These are phyloP conservation scores for Morpho achilles DNA, from an alignment of 2,888 invertebrate genomes.

Conservation along the genomic window DNA sequence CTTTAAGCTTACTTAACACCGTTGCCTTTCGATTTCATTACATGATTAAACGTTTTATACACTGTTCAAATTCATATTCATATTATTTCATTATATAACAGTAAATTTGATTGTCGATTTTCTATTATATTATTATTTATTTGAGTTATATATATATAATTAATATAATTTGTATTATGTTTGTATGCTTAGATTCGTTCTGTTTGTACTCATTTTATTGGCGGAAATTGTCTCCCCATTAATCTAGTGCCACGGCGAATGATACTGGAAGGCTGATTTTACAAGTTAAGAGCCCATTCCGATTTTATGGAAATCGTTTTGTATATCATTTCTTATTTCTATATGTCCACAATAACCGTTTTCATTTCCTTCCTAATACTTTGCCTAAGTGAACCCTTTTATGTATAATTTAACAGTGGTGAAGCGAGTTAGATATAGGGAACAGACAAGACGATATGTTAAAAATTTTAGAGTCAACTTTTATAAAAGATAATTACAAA, in stretches of 20 bases:
- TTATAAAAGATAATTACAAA: conserved; percentile 75
- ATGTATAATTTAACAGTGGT: conserved; percentile 69
- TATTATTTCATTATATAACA: no score
- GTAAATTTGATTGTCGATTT: no score
- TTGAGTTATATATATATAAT: no score
- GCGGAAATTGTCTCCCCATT: conserved; percentile 1
- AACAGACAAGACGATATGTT: conserved; percentile 77
- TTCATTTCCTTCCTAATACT: conserved; percentile 58
- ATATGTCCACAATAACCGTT: conserved; percentile 53
- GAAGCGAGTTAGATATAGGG: conserved; percentile 76
- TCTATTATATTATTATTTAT: no score
- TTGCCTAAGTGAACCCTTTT: conserved; percentile 69
- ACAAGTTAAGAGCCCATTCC: conserved; percentile 66
- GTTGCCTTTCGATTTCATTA: no score
- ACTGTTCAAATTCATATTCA: no score
- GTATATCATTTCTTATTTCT: conserved; percentile 62
- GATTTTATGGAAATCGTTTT: conserved; percentile 59
- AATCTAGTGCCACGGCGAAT: conserved; percentile 51
- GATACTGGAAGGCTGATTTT: conserved; percentile 57
- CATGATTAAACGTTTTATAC: no score
- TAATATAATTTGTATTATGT: not conserved
- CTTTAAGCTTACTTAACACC: no score
- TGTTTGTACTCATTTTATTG: conserved; percentile 5
- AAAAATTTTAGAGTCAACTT: conserved; percentile 78
- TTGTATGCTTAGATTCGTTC: conserved; percentile 1